phyloP scores from a whole-genome alignment of 2,888 invertebrate species.

The Celastrina argiolus region DNA sequence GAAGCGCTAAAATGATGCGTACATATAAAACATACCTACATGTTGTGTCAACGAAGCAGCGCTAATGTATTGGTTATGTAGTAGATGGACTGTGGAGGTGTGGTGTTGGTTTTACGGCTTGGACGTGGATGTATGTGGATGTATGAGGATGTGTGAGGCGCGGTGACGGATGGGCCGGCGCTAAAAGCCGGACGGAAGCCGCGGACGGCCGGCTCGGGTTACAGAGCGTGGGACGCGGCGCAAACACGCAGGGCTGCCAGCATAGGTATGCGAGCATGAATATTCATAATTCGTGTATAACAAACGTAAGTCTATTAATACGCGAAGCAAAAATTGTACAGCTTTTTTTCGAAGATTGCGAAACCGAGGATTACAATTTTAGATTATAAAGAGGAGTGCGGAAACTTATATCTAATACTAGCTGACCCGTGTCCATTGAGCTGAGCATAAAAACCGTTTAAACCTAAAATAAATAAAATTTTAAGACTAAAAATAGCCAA shows the following conservation, averaged over 20 bases:
- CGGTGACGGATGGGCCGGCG: slow-evolving; percentile 56
- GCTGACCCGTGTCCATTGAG: too few species aligned
- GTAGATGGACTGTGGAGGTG: slow-evolving; percentile 13
- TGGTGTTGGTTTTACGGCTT: slow-evolving; percentile 6
- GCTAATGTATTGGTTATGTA: slow-evolving; percentile 10
- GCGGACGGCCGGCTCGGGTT: slow-evolving; percentile 70
- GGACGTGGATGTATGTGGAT: slow-evolving; percentile 24
- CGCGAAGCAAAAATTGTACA: too few species aligned
- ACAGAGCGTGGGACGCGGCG: slow-evolving; percentile 70
- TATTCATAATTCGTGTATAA: neutral
- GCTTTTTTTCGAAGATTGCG: too few species aligned
- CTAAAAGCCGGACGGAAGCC: slow-evolving; percentile 78
- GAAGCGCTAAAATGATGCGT: too few species aligned
- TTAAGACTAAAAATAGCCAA: too few species aligned
- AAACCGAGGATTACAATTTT: too few species aligned
- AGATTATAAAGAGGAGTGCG: too few species aligned
- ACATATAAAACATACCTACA: neutral
- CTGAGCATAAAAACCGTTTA: too few species aligned
- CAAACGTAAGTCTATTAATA: neutral
- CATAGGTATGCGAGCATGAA: neutral
- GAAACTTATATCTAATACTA: too few species aligned
- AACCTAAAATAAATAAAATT: too few species aligned
- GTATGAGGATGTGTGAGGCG: slow-evolving; percentile 33
- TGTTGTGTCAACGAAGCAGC: neutral
- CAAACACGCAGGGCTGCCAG: slow-evolving; percentile 63